phyloP scores from a whole-genome alignment of 2,888 invertebrate genomes.

The Scotopteryx bipunctaria region DNA sequence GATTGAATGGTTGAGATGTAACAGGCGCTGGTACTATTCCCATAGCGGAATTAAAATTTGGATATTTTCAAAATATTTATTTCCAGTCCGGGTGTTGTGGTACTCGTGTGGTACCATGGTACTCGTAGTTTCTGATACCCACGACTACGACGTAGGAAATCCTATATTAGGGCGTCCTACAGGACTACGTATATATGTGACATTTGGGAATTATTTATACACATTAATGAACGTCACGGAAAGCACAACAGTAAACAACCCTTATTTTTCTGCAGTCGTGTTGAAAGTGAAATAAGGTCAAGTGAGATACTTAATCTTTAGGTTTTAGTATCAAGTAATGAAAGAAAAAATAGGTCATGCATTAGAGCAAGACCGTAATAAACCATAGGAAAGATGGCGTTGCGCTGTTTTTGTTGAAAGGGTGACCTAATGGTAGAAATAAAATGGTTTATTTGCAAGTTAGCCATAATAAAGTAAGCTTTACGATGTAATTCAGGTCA shows the following conservation, averaged over 20 bases:
- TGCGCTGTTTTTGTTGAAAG: constrained; percentile 44
- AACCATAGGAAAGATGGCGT: constrained; percentile 41
- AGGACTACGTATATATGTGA: no score
- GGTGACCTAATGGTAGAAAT: constrained; percentile 41
- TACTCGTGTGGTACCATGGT: no score
- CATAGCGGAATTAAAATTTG: no score
- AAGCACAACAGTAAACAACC: not conserved
- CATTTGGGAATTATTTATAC: no score
- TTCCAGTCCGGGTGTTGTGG: no score
- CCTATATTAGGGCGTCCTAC: no score
- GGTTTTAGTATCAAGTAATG: constrained; percentile 19
- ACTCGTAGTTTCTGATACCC: no score
- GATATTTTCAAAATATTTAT: no score
- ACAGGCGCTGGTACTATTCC: no score
- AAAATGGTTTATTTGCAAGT: constrained; percentile 38
- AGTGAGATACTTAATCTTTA: constrained; percentile 7
- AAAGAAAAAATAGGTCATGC: constrained; percentile 33
- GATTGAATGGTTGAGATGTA: no score
- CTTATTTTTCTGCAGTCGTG: not conserved
- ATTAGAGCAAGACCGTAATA: constrained; percentile 31
- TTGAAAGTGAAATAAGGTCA: not conserved
- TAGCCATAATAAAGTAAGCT: constrained; percentile 28
- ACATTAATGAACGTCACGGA: no score
- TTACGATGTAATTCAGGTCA: constrained; percentile 18
- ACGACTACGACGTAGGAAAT: no score